Evolutionary conservation across 2,888 invertebrate species (phyloP), one percentile per base, ranked within the genome.

Genomic region (Octodonta nipae): DNA sequence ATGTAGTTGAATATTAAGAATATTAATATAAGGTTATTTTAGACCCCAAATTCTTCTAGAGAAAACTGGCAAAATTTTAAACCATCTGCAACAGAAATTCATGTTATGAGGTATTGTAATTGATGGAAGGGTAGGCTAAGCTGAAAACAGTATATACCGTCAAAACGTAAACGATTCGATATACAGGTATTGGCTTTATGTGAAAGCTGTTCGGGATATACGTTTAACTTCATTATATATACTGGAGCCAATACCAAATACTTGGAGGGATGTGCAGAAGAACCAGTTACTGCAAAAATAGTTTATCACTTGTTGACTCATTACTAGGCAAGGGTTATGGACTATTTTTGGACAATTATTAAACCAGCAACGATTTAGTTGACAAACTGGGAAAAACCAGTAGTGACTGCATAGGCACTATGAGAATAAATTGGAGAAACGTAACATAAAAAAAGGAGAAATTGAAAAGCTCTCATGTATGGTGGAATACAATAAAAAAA

Each of bases 101-200:
- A n/a, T n/a, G n/a, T n/a, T n/a, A n/a, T n/a, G n/a, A n/a, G n/a
- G n/a, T n/a, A n/a, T n/a, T n/a, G n/a, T n/a, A n/a, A n/a, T n/a
- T n/a, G n/a, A n/a, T 36, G 27, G 16, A 26, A 31, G 22, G 38
- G 38, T 16, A 22, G 38, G 6, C 13, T 30, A 15, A 8, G 13
- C n/a, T 38, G 37, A 12, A 25, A 27, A 15, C 32, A 37, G 13
- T 37, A 37, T 20, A 32, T 37, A 25, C 32, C 34, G n/a, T 12
- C 15, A 10, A 38, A 38, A 25, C 10, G 25, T 5, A 22, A n/a
- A 15, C 26, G 32, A 24, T 33, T 28, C 15, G 32, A 35, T 12
- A 30, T 38, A 4, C 33, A 36, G 31, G 11, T 38, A 14, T 38
- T 28, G 24, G 34, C 30, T 13, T 22, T 33, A 24, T 38, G 33